These are phyloP conservation scores for Tetragonula carbonaria DNA, from an alignment of 2,888 invertebrate genomes.

Conservation along the genomic window DNA sequence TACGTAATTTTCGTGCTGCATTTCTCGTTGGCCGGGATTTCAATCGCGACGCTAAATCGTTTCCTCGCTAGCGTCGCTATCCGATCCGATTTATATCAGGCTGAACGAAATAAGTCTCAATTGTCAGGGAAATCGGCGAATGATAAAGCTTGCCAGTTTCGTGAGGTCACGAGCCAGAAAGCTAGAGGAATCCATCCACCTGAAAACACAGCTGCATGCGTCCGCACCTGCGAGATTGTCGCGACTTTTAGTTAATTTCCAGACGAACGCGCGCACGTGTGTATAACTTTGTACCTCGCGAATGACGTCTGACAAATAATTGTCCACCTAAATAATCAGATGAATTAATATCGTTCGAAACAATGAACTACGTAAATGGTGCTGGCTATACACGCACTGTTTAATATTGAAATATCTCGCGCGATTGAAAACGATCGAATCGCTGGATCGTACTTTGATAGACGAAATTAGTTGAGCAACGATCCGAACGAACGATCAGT, in stretches of 20 bases:
- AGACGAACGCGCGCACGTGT: conserved; percentile 52
- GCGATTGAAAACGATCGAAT: neutral
- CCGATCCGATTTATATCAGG: neutral
- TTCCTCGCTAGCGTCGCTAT: too few species aligned
- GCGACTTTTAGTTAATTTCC: conserved; percentile 56
- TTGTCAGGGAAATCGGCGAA: neutral
- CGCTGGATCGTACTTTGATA: too few species aligned
- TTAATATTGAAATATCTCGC: neutral
- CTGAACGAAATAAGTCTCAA: neutral
- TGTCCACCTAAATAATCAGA: neutral
- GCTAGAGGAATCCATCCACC: conserved; percentile 38
- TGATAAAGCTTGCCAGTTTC: neutral
- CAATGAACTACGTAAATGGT: neutral
- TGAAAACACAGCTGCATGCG: conserved; percentile 63
- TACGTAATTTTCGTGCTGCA: conserved; percentile 3
- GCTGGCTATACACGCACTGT: neutral
- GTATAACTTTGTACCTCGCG: conserved; percentile 1
- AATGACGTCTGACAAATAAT: conserved; percentile 32
- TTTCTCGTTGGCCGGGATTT: neutral
- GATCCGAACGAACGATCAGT: neutral
- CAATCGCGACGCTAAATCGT: neutral
- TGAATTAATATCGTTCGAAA: neutral
- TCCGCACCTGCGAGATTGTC: conserved; percentile 48
- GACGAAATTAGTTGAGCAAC: too few species aligned
- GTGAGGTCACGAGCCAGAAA: neutral